phyloP scores from a whole-genome alignment of 1,140 invertebrate genomes.

The Drosophila persimilis region DNA sequence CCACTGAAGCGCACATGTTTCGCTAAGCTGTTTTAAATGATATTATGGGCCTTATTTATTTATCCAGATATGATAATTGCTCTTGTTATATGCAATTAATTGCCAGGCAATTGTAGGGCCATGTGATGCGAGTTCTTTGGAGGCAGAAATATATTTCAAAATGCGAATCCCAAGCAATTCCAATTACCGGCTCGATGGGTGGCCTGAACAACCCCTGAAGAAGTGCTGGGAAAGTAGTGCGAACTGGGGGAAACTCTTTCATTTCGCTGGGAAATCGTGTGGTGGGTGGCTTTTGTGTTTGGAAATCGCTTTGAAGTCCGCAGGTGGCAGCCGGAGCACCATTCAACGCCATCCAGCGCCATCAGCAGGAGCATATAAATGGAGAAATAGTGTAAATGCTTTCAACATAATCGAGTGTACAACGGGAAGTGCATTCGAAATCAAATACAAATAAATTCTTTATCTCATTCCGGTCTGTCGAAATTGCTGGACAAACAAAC shows the following conservation, averaged over 20 bases:
- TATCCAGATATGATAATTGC: slow-evolving; percentile 37
- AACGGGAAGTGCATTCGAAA: slow-evolving; percentile 15
- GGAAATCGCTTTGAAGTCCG: slow-evolving; percentile 36
- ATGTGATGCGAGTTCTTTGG: slow-evolving; percentile 15
- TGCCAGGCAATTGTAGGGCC: slow-evolving; percentile 14
- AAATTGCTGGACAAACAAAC: slow-evolving; percentile 17
- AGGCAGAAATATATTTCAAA: slow-evolving; percentile 22
- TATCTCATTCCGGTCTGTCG: slow-evolving; percentile 2
- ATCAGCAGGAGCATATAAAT: neutral
- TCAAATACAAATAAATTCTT: slow-evolving; percentile 18
- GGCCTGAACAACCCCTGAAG: neutral
- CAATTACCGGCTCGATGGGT: slow-evolving; percentile 18
- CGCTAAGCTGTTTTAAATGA: slow-evolving; percentile 13
- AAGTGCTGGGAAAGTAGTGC: neutral
- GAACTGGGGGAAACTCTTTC: slow-evolving; percentile 15
- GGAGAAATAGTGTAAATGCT: neutral
- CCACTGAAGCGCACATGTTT: neutral
- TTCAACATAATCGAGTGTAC: neutral
- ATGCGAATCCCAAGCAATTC: slow-evolving; percentile 11
- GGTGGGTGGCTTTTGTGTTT: neutral
- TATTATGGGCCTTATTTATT: slow-evolving; percentile 35
- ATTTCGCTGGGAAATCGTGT: neutral
- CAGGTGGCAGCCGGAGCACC: slow-evolving; percentile 18
- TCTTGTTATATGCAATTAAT: slow-evolving; percentile 13
- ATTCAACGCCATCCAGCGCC: neutral